These are phyloP conservation scores for Parnassius orleans DNA, from an alignment of 2,888 invertebrate species.

Conservation along the genomic window DNA sequence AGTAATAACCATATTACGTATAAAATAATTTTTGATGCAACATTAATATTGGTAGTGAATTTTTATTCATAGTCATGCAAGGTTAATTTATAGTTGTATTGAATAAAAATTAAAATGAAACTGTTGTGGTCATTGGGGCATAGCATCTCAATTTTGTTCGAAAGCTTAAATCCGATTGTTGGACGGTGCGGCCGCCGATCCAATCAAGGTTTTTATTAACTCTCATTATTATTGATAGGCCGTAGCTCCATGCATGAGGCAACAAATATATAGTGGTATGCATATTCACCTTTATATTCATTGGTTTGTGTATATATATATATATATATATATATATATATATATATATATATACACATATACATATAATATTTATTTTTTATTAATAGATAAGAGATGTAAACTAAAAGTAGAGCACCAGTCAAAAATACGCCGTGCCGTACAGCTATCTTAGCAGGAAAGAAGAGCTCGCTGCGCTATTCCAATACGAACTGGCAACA, in stretches of 20 bases:
- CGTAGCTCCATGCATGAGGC: conserved; percentile 34
- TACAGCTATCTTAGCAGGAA: too few relatives aligned
- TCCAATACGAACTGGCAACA: too few relatives aligned
- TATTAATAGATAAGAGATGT: too few relatives aligned
- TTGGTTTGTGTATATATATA: too few relatives aligned
- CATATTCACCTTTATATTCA: conserved; percentile 15
- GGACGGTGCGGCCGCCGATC: conserved; percentile 44
- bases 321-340: too few relatives aligned
- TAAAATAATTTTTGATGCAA: too few relatives aligned
- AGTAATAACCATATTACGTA: too few relatives aligned
- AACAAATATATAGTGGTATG: conserved; percentile 20
- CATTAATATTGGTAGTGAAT: background rate
- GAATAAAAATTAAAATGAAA: conserved; percentile 19
- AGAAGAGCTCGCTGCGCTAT: too few relatives aligned
- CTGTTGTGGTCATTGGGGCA: conserved; percentile 20
- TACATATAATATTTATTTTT: too few relatives aligned
- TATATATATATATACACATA: too few relatives aligned
- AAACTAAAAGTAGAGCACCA: too few relatives aligned
- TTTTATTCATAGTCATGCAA: background rate
- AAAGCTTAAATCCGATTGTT: conserved; percentile 60
- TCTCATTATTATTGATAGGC: conserved; percentile 65
- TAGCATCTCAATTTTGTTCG: conserved; percentile 42
- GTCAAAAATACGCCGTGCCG: too few relatives aligned
- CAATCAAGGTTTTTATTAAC: conserved; percentile 68
- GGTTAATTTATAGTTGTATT: conserved; percentile 6